Base-by-base conservation (phyloP, 2,797 vertebrate genomes). In the Scolopax rusticola region DNA sequence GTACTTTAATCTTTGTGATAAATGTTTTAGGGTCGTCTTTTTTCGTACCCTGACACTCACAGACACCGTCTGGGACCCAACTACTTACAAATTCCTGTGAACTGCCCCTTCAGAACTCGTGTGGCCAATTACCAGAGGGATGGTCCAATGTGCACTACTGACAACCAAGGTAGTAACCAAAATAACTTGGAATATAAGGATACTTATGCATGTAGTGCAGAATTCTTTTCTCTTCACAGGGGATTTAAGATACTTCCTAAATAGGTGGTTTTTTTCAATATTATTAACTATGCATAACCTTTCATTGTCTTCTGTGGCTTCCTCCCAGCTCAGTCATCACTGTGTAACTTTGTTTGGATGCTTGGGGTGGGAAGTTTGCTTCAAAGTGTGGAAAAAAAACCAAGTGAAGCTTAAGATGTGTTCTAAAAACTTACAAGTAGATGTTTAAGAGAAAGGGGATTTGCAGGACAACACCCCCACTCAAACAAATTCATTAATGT, bases 121-220 rank as follows among this genome's bases (percentile, higher is more conserved):
- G 98, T 99, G 90, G 97, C 98, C 92, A 99, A 99, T 96, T 99
- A 99, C 97, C 99, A 99, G 97, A 98, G 99, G 10, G 99, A 99
- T 2, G 99, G 99, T 12, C 99, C 99, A 2, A 99, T 99, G 99
- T 99, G 99, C 61, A 84, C 99, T 86, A 84, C 81, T 27, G 98
- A 99, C 96, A 99, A 99, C 95, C 99, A 99, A 97, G 99, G 99
- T 99, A 97, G 73, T 69, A 51, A 82, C 8, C 33, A 47, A 70
- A 74, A n/a, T 27, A 24, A 2, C 28, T 69, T 77, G 38, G 50
- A 41, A 0, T 25, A 3, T 8, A 12, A 21, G 54, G 15, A 15
- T 12, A 2, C 27, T 61, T 45, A 7, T 0, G 3, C 21, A 7
- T 5, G 5, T n/a, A 17, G 15, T 67, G 30, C 13, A 45, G 33